Evolutionary conservation across 1,140 invertebrate species (phyloP).

Genomic region (Nixonia krombeini): DNA sequence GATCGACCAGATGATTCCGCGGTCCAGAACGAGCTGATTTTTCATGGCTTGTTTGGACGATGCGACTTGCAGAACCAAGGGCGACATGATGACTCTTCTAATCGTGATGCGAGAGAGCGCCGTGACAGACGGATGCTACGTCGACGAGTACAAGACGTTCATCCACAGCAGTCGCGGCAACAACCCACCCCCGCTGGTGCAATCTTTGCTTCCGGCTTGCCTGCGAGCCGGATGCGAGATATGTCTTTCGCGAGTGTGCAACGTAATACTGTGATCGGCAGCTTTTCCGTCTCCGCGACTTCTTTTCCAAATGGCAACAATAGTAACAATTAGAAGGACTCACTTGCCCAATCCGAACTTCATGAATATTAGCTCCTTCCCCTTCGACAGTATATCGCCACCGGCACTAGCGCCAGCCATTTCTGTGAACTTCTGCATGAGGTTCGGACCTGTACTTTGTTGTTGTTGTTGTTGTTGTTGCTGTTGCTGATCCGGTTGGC

Average conservation of each 20-base stretch:
- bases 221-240: conserved; percentile 37
- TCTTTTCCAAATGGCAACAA: too few relatives aligned
- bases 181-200: conserved; percentile 17
- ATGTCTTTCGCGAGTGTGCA: conserved; percentile 52
- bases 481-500: conserved; percentile 40
- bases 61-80: conserved; percentile 26
- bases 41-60: conserved; percentile 24
- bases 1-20: conserved; percentile 11
- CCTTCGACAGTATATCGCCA: conserved; percentile 88
- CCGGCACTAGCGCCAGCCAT: conserved; percentile 82
- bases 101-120: conserved; percentile 36
- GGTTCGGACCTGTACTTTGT: conserved; percentile 73
- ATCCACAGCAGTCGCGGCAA: conserved; percentile 53
- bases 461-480: conserved; percentile 50
- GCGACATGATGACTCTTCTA: too few relatives aligned
- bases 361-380: conserved; percentile 92
- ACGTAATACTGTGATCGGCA: conserved; percentile 49
- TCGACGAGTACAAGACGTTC: conserved; percentile 38
- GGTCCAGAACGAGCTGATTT: too few relatives aligned
- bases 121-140: conserved; percentile 41
- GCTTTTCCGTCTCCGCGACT: conserved; percentile 3
- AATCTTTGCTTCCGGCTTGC: not conserved
- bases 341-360: conserved; percentile 86
- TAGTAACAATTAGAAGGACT: conserved; percentile 35
- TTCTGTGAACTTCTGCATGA: conserved; percentile 87